Base-by-base conservation (phyloP, 2,113 vertebrate genomes). In the Syngnathus typhle region DNA sequence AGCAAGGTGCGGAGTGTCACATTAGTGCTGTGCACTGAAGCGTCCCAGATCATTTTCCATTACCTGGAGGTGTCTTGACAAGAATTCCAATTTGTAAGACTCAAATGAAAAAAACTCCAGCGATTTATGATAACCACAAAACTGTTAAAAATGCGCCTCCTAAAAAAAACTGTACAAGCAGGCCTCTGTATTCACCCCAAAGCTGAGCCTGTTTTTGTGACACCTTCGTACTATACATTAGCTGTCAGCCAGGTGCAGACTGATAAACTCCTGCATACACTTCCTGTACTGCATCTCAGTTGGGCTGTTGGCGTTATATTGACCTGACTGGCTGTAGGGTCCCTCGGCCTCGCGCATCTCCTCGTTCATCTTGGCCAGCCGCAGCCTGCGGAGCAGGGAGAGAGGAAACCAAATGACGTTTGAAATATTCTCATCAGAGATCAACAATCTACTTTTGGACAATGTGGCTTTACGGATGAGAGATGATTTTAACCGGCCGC, bases 331-430 rank as follows among this genome's bases (percentile, higher is more conserved):
- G 86, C 93, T 95, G 87, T 95, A 99, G 66, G 93, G 93, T 65
- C 97, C 97, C 90, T 99, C 97, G 0, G 96, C 94, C 90, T 99
- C 97, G 6, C 96, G 93, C 97, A 99, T 99, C 85, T 99, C 97
- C 87, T 99, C 97, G 46, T 99, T 98, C 97, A 99, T 99, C 91
- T 96, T 94, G 65, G 97, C 96, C 80, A 99, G 88, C 36, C 97
- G 95, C 85, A 99, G 86, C 87, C 97, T 99, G 65, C 6, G 13
- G 49, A 67, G 27, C 5, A 15, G 37, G 44, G 8, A 4, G 3
- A 73, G 37, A 68, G 27, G 3, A 43, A 16, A 16, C 6, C 6
- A 43, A 62, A 62, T 43, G 5, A 27, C 21, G 46, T 62, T 32
- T 60, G 9, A 65, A 39, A 65, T 36, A 21, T 54, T 39, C 19